Percentiles rank a stretch among this genome's conserved stretches.
Evolutionary conservation across 2,113 vertebrate genomes (phyloP).

Genomic region (Engraulis encrasicolus): DNA sequence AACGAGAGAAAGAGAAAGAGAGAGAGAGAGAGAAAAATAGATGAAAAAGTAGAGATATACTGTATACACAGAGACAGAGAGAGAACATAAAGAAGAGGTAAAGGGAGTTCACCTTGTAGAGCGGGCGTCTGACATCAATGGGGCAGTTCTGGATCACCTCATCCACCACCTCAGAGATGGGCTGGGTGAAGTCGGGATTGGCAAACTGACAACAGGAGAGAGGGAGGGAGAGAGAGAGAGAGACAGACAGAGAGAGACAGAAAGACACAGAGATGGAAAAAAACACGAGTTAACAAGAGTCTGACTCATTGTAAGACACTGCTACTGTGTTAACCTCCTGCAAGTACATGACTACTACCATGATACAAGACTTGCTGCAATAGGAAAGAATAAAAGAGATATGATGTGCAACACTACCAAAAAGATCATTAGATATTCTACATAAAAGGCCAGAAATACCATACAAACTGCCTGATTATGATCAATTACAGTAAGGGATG

Average conservation of each 20-base stretch:
- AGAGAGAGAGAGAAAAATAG: no score
- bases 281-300: not conserved
- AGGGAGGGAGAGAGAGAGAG: not conserved
- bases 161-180: conserved; percentile 98
- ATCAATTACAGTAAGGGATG: no score
- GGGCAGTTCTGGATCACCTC: conserved; percentile 99
- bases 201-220: conserved; percentile 80
- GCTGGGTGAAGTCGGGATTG: conserved; percentile 98
- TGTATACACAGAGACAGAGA: no score
- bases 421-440: not conserved
- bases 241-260: not conserved
- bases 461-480: no score
- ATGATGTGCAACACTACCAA: not conserved
- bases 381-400: no score
- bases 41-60: no score
- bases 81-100: not conserved
- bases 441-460: not conserved
- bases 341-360: no score
- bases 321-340: no score
- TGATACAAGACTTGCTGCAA: no score
- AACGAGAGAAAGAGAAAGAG: no score
- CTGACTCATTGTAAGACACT: not conserved
- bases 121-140: conserved; percentile 94
- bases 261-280: no score
- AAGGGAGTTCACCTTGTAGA: conserved; percentile 87